phyloP scores from a whole-genome alignment of 2,113 vertebrate genomes.

The Jaculus jaculus region DNA sequence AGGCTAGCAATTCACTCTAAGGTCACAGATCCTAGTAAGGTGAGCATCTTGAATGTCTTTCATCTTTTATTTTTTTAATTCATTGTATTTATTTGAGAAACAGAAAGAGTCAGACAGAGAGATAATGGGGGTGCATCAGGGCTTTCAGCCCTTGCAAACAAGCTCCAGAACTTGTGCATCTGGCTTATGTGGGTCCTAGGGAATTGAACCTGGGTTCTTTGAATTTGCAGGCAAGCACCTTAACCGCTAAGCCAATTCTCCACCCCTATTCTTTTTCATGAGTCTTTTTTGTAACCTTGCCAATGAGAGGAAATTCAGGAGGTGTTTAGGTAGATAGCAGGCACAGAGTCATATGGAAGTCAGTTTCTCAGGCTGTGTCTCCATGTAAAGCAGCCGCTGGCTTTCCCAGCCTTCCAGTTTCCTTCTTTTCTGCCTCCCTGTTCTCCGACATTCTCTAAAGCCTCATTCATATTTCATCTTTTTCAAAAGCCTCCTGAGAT shows the following conservation, averaged over 20 bases:
- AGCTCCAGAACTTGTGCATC: too few species aligned
- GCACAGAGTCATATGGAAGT: not conserved
- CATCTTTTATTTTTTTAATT: not conserved
- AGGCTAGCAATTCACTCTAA: not conserved
- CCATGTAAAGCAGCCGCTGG: not conserved
- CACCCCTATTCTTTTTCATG: not conserved
- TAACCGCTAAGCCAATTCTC: too few species aligned
- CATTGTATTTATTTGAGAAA: not conserved
- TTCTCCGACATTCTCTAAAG: constrained; percentile 22
- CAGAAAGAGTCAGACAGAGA: too few species aligned
- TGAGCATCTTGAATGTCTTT: not conserved
- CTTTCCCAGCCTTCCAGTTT: not conserved
- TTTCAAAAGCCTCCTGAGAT: constrained; percentile 27
- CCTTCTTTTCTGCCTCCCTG: not conserved
- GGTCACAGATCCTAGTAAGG: not conserved
- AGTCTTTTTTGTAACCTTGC: constrained; percentile 15
- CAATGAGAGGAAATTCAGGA: not conserved
- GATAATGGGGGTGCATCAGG: too few species aligned
- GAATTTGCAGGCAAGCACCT: too few species aligned
- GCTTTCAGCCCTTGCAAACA: too few species aligned
- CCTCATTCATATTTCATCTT: constrained; percentile 49
- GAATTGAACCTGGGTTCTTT: too few species aligned
- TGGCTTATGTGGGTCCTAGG: too few species aligned
- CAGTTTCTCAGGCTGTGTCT: not conserved
- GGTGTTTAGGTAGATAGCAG: not conserved